A percentile compares a stretch with the other conserved stretches of the same genome.
Conservation (phyloP, 2,888 invertebrate species). For the Apotomis capreana region DNA sequence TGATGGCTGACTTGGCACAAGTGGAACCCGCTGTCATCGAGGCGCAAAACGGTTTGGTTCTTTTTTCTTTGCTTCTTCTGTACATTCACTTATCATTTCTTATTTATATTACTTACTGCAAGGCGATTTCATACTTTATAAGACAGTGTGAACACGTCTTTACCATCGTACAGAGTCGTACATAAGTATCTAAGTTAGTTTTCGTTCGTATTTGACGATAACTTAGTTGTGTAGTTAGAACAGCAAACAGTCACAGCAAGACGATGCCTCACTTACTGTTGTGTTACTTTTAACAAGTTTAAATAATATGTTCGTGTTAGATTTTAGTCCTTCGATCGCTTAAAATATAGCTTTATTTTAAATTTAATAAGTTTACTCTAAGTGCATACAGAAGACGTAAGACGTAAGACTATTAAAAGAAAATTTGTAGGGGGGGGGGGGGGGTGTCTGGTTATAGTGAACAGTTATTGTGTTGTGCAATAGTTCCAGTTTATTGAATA, state of each 20-base stretch:
- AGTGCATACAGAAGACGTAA: no score
- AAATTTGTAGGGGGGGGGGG: no score
- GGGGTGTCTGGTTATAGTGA: no score
- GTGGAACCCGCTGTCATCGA: conserved; percentile 99
- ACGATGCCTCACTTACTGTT: conserved; percentile 50
- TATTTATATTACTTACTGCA: no score
- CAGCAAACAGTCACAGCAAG: conserved; percentile 51
- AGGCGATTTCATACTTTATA: conserved; percentile 2
- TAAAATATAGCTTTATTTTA: no score
- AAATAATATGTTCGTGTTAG: background rate
- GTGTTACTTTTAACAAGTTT: conserved; percentile 18
- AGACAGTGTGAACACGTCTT: conserved; percentile 8
- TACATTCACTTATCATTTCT: conserved; percentile 43
- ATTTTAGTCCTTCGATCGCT: conserved; percentile 1
- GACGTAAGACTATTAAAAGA: no score
- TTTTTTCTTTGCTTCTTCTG: conserved; percentile 50
- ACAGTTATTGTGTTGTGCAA: no score
- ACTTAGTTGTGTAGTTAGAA: conserved; percentile 48
- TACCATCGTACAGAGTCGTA: conserved; percentile 20
- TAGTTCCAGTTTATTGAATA: no score
- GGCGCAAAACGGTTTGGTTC: conserved; percentile 94
- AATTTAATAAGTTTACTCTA: no score
- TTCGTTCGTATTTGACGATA: conserved; percentile 44
- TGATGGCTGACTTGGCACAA: conserved; percentile 97
- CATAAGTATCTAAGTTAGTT: conserved; percentile 35